Base-by-base conservation (phyloP, 2,888 invertebrate species). In the Pachymerium ferrugineum region DNA sequence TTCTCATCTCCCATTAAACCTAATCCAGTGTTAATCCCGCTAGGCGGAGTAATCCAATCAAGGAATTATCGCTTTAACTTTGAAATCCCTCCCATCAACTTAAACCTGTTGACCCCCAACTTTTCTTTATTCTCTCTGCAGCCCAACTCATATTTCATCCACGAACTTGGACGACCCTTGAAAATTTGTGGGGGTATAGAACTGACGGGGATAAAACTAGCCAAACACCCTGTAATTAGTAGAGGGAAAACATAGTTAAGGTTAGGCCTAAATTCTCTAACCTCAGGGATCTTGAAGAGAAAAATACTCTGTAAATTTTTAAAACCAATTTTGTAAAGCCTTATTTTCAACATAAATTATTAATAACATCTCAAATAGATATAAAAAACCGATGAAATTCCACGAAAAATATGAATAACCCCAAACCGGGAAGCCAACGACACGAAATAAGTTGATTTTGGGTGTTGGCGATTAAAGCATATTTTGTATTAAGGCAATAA, bases 91-190 rank as follows among this genome's bases (percentile, higher is more conserved):
- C 33, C 42, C 73, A 28, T 73, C 28, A 22, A 54, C 47, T 42
- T 72, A 31, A 12, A 33, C 73, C 68, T 31, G 29, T 31, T 42
- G 68, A 29, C 73, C 73, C 68, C 73, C 67, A 54, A 54, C 54
- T 54, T 54, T 16, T 54, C 54, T 54, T 25, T 22, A 54, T 54
- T 54, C 54, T 54, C 28, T 22, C 28, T 54, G 5, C 22, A 54
- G 31, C 68, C 73, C 29, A 33, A 33, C n/a, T 30, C 72, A 22
- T 71, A 22, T 71, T 29, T 35, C 72, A 29, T 38, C 72, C 38
- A n/a, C 71, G 67, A 62, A 29, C 67, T 68, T 38, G 22, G 22
- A 35, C 71, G n/a, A n/a, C n/a, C n/a, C 47, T 47, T 12, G 22
- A 25, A 47, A 25, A 54, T 54, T 54, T 54, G 25, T 54, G 25